Conservation (phyloP, 2,888 invertebrate species). For the Leucophora obtusa region DNA sequence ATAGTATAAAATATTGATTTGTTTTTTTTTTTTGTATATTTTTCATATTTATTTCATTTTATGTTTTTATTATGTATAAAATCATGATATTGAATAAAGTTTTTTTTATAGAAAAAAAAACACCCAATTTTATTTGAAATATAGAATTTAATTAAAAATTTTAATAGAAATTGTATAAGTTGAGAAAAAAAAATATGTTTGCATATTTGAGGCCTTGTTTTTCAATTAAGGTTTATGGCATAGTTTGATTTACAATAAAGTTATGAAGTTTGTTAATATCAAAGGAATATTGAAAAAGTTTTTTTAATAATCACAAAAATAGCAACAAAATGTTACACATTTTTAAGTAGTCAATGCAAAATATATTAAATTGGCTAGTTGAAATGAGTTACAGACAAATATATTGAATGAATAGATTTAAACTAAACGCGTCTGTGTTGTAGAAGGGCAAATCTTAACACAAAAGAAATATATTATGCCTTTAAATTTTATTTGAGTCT, state of each 20-base stretch:
- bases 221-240: neutral
- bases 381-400: too few species aligned
- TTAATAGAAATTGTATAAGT: neutral
- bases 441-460: too few species aligned
- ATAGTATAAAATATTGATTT: conserved; percentile 9
- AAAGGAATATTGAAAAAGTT: neutral
- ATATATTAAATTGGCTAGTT: too few species aligned
- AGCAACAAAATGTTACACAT: too few species aligned
- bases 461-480: too few species aligned
- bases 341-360: too few species aligned
- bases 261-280: neutral
- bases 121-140: neutral
- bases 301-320: neutral
- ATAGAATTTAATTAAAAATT: conserved; percentile 2
- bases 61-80: conserved; percentile 26
- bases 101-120: neutral
- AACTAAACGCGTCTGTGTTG: too few species aligned
- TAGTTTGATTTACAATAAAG: neutral
- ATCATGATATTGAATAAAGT: conserved; percentile 16
- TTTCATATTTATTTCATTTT: conserved; percentile 14
- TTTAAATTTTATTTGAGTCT: too few species aligned
- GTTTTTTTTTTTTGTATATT: neutral
- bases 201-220: neutral
- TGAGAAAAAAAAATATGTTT: neutral
- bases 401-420: too few species aligned